phyloP scores from a whole-genome alignment of 2,113 vertebrate species.

The Heliornis fulica region DNA sequence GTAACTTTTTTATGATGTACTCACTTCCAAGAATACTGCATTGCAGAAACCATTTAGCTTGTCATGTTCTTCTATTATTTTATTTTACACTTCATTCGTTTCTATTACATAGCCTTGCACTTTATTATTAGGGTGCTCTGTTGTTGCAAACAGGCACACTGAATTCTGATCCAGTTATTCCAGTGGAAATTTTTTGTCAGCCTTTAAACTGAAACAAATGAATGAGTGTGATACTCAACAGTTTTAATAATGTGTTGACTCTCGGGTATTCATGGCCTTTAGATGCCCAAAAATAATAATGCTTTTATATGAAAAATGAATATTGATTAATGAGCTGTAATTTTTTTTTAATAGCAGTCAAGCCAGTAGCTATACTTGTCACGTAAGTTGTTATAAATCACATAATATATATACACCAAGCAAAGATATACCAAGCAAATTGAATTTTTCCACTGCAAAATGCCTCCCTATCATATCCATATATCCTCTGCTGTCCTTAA shows the following conservation, averaged over 20 bases:
- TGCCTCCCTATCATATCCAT: background rate
- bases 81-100: conserved; percentile 74
- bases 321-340: conserved; percentile 81
- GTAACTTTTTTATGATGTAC: conserved; percentile 1
- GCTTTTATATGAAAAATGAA: conserved; percentile 73
- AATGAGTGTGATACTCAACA: conserved; percentile 51
- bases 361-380: conserved; percentile 71
- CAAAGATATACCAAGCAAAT: background rate
- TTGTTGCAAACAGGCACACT: conserved; percentile 52
- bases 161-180: conserved; percentile 46
- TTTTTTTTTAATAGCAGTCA: conserved; percentile 71
- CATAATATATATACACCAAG: background rate
- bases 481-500: background rate
- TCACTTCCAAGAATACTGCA: conserved; percentile 29
- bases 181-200: conserved; percentile 57
- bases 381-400: conserved; percentile 75
- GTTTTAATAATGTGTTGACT: conserved; percentile 75
- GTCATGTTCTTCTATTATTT: conserved; percentile 70
- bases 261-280: conserved; percentile 70
- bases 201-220: conserved; percentile 65
- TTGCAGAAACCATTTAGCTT: conserved; percentile 56
- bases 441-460: conserved; percentile 12
- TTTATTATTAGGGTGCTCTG: conserved; percentile 63
- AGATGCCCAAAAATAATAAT: conserved; percentile 80
- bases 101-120: conserved; percentile 61